A percentile compares a stretch with the other conserved stretches of the same genome.
Evolutionary conservation across 2,113 vertebrate species (phyloP).

Genomic region (Lepidiolamprologus cunningtoni): DNA sequence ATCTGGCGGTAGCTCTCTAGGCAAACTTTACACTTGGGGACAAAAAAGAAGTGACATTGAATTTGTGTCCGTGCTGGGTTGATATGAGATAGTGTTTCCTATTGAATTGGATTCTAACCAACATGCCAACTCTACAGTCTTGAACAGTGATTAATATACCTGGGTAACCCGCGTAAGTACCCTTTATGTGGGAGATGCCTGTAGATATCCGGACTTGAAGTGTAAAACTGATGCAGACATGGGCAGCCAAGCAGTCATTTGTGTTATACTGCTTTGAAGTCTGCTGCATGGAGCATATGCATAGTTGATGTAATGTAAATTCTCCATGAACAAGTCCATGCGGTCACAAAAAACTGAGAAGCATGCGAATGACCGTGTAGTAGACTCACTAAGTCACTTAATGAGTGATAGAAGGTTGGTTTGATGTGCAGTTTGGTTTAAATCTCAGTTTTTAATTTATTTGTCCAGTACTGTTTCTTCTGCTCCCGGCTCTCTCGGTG

Average conservation of each 20-base stretch:
- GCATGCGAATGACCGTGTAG: not conserved
- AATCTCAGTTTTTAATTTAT: not conserved
- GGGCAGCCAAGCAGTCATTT: accelerated
- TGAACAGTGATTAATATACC: not conserved
- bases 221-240: not conserved
- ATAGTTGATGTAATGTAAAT: not conserved
- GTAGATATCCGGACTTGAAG: accelerated
- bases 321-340: not conserved
- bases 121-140: not conserved
- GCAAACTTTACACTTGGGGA: accelerated
- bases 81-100: not conserved
- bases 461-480: not conserved
- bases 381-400: not conserved
- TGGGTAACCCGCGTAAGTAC: accelerated
- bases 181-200: accelerated
- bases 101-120: not conserved
- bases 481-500: accelerated
- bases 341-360: not conserved
- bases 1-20: not conserved
- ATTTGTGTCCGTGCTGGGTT: not conserved
- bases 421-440: not conserved
- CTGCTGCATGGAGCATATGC: not conserved
- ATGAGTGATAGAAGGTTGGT: not conserved
- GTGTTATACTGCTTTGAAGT: not conserved
- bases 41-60: not conserved